Percentiles rank a stretch among this genome's conserved stretches.
Conservation (phyloP, 2,888 invertebrate genomes). For the Mythimna pallens region DNA sequence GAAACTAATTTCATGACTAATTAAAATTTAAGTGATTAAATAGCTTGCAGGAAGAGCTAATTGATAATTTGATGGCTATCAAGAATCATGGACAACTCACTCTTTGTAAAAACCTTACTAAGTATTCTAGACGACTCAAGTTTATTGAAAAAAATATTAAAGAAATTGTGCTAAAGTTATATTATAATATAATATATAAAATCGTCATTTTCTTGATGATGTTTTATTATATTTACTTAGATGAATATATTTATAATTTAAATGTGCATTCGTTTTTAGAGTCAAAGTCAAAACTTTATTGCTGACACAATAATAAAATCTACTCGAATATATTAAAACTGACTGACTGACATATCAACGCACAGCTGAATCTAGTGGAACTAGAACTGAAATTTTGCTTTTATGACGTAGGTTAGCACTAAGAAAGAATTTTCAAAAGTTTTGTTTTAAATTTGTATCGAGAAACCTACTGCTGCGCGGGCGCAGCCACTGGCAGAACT, state of each 20-base stretch:
- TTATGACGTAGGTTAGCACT: no score
- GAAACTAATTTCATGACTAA: constrained; percentile 25
- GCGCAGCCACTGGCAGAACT: no score
- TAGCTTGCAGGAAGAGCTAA: constrained; percentile 44
- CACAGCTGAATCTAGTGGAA: no score
- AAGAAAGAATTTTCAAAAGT: no score
- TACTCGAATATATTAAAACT: no score
- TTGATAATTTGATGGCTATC: constrained; percentile 41
- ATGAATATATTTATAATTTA: constrained; percentile 4
- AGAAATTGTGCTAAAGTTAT: neutral
- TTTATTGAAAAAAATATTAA: neutral
- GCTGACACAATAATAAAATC: no score
- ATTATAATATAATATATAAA: no score
- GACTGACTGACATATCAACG: no score
- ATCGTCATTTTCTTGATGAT: constrained; percentile 22
- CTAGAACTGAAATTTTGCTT: no score
- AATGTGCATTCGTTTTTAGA: constrained; percentile 4
- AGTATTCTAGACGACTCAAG: neutral
- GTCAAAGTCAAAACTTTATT: no score
- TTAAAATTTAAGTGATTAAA: constrained; percentile 31
- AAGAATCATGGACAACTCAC: constrained; percentile 5
- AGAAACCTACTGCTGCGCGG: no score
- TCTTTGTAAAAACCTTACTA: neutral
- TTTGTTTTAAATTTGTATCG: no score
- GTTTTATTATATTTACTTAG: neutral